Evolutionary conservation across 1,140 invertebrate species (phyloP).

Genomic region (Eufriesea mexicana): DNA sequence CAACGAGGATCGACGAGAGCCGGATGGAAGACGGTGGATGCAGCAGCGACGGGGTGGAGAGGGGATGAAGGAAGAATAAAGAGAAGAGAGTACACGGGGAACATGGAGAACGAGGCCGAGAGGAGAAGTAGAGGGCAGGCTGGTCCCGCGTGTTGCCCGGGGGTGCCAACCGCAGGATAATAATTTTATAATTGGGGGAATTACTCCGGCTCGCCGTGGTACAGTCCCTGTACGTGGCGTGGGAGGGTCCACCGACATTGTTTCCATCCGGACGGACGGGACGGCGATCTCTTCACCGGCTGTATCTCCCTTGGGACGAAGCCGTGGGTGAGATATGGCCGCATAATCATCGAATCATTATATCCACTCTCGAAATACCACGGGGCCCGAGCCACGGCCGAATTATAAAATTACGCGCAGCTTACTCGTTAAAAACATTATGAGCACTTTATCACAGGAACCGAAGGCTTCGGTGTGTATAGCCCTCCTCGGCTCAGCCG

Average conservation of each 20-base stretch:
- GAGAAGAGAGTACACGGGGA: slow-evolving; percentile 58
- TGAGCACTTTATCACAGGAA: slow-evolving; percentile 77
- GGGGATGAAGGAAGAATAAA: slow-evolving; percentile 35
- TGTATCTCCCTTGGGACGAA: slow-evolving; percentile 73
- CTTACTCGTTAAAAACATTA: slow-evolving; percentile 79
- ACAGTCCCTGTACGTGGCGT: slow-evolving; percentile 77
- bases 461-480: slow-evolving; percentile 46
- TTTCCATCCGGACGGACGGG: slow-evolving; percentile 73
- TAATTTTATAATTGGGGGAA: slow-evolving; percentile 82
- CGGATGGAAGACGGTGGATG: slow-evolving; percentile 51
- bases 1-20: slow-evolving; percentile 66
- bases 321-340: slow-evolving; percentile 80
- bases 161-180: slow-evolving; percentile 82
- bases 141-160: slow-evolving; percentile 78
- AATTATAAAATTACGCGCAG: slow-evolving; percentile 81
- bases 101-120: slow-evolving; percentile 71
- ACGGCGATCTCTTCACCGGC: slow-evolving; percentile 72
- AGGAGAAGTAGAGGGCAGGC: slow-evolving; percentile 59
- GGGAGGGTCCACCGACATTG: slow-evolving; percentile 79
- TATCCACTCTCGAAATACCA: slow-evolving; percentile 74
- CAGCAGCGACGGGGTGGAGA: slow-evolving; percentile 16
- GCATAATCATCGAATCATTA: slow-evolving; percentile 82
- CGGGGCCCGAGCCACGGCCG: slow-evolving; percentile 67
- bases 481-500: background rate
- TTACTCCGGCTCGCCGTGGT: slow-evolving; percentile 79